phyloP scores from a whole-genome alignment of 2,113 vertebrate genomes.

The Hemiscyllium ocellatum region DNA sequence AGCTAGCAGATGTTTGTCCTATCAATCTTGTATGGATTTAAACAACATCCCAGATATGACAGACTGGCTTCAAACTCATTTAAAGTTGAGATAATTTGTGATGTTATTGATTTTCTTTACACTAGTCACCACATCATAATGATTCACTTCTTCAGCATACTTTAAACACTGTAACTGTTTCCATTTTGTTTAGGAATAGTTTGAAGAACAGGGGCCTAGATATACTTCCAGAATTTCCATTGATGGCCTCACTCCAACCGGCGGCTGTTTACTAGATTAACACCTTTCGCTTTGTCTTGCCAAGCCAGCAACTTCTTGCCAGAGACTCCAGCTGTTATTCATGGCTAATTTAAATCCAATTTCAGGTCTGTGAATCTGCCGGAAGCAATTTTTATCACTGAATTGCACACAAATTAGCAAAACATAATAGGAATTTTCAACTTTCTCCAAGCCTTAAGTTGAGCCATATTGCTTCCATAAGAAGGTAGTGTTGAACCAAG shows the following conservation, averaged over 20 bases:
- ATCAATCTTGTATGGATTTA: background rate
- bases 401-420: background rate
- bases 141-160: background rate
- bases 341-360: constrained; percentile 18
- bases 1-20: background rate
- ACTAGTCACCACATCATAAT: background rate
- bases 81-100: background rate
- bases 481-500: background rate
- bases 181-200: background rate
- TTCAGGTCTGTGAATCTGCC: background rate
- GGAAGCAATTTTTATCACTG: background rate
- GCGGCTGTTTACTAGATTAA: background rate
- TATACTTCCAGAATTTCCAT: background rate
- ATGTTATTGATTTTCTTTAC: background rate
- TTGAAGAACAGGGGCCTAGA: background rate
- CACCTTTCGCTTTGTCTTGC: background rate
- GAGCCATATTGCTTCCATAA: background rate
- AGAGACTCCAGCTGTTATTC: constrained; percentile 13
- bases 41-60: background rate
- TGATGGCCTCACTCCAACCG: background rate
- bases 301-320: background rate
- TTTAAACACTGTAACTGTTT: background rate
- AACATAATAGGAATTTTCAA: background rate
- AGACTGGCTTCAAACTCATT: background rate
- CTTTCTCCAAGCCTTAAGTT: background rate